Base-by-base conservation (phyloP, 37 sponge, comb jelly and placozoan species). In the Cliona cf. orientalis region DNA sequence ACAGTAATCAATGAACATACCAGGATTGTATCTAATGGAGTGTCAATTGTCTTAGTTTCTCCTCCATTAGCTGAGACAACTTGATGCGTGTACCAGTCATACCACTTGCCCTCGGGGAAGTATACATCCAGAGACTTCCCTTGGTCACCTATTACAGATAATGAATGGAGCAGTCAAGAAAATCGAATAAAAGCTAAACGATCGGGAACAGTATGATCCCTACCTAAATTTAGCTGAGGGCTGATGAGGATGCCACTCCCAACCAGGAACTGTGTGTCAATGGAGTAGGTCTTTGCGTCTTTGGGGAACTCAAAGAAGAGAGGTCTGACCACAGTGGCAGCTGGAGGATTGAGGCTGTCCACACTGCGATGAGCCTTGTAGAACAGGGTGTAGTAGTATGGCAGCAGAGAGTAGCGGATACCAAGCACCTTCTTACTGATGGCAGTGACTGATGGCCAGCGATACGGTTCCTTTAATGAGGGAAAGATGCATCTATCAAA, bases 331-430 rank as follows among this genome's bases (percentile, higher is more conserved):
- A 74, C 35, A 42, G 85, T 84, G 39, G 87, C 75, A 26, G 90
- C 83, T 25, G 91, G 28, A 38, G 91, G 92, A n/a, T 38, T 38
- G 14, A 26, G 6, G 21, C 55, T 31, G 70, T 61, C 43, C 12
- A 72, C 81, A 2, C 69, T 33, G 2, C 69, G 31, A 29, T 84
- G 75, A 39, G 83, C 83, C 77, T 82, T 86, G 83, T 71, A 86
- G 85, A 93, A 96, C 33, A 93, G 89, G 0, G 97, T 96, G 86
- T 96, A 93, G 70, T 93, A 90, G 76, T 90, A 93, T 1, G 88
- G 93, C 3, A 96, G 84, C 34, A 96, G 63, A 72, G 89, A 88
- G 91, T 96, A 96, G 49, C 97, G 94, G 37, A 93, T 80, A 53
- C 36, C 76, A 1, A 96, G 83, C 19, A 83, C 79, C 45, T 90